Evolutionary conservation across 2,113 vertebrate genomes (phyloP), one percentile per base, ranked within the genome.

Genomic region (Rhinoptilus africanus): DNA sequence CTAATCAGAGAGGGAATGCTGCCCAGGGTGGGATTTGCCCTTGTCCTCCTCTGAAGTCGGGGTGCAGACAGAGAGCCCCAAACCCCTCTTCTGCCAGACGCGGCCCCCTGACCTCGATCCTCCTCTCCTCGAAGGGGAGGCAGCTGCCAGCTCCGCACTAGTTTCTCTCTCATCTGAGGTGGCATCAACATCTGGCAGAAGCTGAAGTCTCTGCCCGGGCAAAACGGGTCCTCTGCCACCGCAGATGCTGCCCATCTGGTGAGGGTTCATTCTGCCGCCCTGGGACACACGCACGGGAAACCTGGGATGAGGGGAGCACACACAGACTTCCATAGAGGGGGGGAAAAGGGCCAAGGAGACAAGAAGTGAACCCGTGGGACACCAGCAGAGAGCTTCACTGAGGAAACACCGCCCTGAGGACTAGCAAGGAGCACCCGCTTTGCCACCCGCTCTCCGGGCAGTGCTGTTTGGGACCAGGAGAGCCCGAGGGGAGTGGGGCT

Each of bases 271-370:
- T 26, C 66, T 24, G 57, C 27, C 24, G 10, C 68, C 68, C 39
- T 27, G 8, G 96, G 68, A 81, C 54, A 82, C 85, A 15, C 22
- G 9, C 1, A 8, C 12, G 54, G 80, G 75, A 9, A 35, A 8
- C 12, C 0, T 0, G 30, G 75, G 51, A 64, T 0, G 8, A 32
- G n/a, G 14, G 53, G 43, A 80, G 56, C 15, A 4, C 7, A 0
- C 1, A n/a, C 67, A 51, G 13, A 26, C 10, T 12, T 34, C 39
- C 19, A n/a, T 0, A 10, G 43, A 13, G 9, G 17, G 39, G 39
- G 50, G 32, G 34, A 45, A 5, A 8, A 14, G 74, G 76, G 35
- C 6, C 16, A 1, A 6, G 69, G 64, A 19, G 17, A 21, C 35
- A 2, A 14, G 10, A 15, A 45, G 41, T 27, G 35, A 53, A 23